Percentiles rank a stretch among this genome's conserved stretches.
phyloP scores from a whole-genome alignment of 2,113 vertebrate genomes.

The Bambusicola thoracicus region DNA sequence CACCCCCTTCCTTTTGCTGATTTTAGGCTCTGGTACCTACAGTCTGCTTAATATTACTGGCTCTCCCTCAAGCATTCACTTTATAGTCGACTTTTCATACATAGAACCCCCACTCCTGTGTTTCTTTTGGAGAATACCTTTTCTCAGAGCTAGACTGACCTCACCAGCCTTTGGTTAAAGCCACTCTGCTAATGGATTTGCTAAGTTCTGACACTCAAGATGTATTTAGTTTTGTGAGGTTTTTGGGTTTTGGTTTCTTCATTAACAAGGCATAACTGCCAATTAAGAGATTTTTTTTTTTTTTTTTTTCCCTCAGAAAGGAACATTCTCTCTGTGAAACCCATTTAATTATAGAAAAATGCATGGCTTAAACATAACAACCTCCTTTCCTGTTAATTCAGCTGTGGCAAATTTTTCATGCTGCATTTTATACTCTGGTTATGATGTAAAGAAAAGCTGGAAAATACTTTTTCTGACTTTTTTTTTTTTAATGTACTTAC shows the following conservation, averaged over 20 bases:
- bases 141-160: not conserved
- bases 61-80: not conserved
- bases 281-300: not conserved
- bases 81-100: not conserved
- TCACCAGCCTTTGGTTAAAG: not conserved
- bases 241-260: not conserved
- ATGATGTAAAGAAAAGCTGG: not conserved
- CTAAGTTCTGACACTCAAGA: not conserved
- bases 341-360: constrained; percentile 37
- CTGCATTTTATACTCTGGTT: not conserved
- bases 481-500: not conserved
- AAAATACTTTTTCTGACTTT: not conserved
- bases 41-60: not conserved
- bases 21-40: not conserved
- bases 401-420: constrained; percentile 7
- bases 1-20: not conserved
- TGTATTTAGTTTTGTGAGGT: not conserved
- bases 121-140: not conserved
- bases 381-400: constrained; percentile 23
- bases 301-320: not conserved
- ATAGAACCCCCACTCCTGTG: not conserved
- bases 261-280: constrained; percentile 31
- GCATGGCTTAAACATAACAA: not conserved
- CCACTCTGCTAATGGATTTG: not conserved
- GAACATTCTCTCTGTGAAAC: not conserved